These are phyloP conservation scores for Digitonthophagus gazella DNA, from an alignment of 2,888 invertebrate species.

Conservation along the genomic window DNA sequence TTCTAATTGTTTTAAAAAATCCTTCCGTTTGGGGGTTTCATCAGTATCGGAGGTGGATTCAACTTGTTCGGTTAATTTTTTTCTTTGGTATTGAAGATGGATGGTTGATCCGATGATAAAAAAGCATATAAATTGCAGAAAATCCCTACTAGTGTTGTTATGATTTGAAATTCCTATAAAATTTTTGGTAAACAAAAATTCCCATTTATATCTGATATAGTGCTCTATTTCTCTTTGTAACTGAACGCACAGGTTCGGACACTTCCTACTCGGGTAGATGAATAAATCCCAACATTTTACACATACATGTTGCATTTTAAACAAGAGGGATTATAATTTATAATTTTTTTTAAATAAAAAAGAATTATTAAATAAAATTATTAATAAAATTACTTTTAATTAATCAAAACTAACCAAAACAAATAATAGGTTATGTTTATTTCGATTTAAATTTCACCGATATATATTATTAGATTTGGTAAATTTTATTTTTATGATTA, in stretches of 20 bases:
- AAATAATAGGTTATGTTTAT: too few relatives aligned
- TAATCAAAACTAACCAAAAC: too few relatives aligned
- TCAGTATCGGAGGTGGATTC: constrained; percentile 49
- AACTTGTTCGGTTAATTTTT: constrained; percentile 39
- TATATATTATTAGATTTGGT: too few relatives aligned
- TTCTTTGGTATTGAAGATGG: constrained; percentile 44
- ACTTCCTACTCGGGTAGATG: constrained; percentile 60
- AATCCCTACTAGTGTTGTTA: constrained; percentile 56
- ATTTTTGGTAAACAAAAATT: constrained; percentile 60
- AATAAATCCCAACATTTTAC: constrained; percentile 68
- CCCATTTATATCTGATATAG: constrained; percentile 65
- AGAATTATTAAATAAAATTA: too few relatives aligned
- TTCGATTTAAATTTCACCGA: too few relatives aligned
- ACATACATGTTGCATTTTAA: constrained; percentile 69
- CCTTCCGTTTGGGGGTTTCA: constrained; percentile 59
- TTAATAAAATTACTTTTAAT: too few relatives aligned
- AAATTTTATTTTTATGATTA: too few relatives aligned
- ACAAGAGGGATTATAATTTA: constrained; percentile 64
- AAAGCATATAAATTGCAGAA: constrained; percentile 45
- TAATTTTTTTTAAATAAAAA: too few relatives aligned
- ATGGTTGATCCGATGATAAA: constrained; percentile 41
- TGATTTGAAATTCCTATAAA: constrained; percentile 60
- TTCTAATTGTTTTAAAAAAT: constrained; percentile 65
- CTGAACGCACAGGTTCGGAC: constrained; percentile 66
- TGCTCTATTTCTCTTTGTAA: constrained; percentile 63